Conservation (phyloP, 2,888 invertebrate species). For the Tipula confusa region DNA sequence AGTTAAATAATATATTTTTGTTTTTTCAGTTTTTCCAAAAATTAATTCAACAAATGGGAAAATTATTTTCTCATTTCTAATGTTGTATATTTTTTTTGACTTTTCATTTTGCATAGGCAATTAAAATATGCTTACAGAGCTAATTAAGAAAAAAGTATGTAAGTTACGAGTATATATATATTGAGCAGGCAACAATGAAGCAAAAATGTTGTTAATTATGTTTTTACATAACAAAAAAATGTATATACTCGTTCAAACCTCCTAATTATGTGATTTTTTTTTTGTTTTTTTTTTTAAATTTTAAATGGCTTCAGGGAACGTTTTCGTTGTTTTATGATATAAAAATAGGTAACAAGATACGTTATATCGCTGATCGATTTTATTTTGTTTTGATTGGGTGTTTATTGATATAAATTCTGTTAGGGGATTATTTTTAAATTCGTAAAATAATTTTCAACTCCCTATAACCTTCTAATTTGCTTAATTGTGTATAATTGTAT, state of each 20-base stretch:
- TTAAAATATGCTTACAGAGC: constrained; percentile 14
- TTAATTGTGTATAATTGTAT: too few species aligned
- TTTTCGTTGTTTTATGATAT: neutral
- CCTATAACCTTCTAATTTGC: too few species aligned
- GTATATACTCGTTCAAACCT: neutral
- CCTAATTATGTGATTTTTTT: neutral
- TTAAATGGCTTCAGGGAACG: neutral
- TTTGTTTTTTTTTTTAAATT: neutral
- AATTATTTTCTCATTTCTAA: neutral
- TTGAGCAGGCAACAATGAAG: neutral
- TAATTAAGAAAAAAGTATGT: neutral
- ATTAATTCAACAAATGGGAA: neutral
- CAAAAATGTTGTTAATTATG: neutral
- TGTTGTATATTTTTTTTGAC: neutral
- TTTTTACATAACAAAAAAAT: neutral
- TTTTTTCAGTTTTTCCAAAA: neutral
- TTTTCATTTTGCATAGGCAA: neutral
- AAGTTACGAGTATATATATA: neutral
- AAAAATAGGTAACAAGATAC: too few species aligned
- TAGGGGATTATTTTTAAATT: too few species aligned
- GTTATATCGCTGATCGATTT: too few species aligned
- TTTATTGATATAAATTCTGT: too few species aligned
- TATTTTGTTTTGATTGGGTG: too few species aligned
- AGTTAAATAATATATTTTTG: neutral
- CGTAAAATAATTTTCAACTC: too few species aligned